Evolutionary conservation across 30 jellyfish, hydroid and myxozoan genomes (phyloP), one percentile per base, ranked within the genome.

Genomic region (Nemopilema nomurai): DNA sequence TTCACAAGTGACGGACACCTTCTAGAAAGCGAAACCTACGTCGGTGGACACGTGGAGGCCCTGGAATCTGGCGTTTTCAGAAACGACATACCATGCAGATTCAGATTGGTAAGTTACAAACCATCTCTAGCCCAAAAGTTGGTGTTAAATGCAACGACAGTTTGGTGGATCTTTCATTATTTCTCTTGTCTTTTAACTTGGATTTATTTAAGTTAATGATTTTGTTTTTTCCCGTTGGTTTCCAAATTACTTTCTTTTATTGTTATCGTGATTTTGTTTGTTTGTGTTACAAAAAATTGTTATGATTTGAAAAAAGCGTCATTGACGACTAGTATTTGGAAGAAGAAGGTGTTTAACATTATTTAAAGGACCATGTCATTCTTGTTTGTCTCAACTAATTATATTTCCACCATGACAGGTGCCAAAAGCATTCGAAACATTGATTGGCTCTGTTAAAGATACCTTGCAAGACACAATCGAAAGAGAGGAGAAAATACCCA

Each of bases 41-140:
- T 94, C 29, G 99, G 99, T 78, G 99, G 99, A 8, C 99, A 94
- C 86, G 99, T 94, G 83, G 99, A 94, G 80, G 99, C 99, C 1
- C 52, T 94, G 52, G 99, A 94, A 85, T 89, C 97, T 1, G 99
- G 99, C 77, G 97, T 94, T 32, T 94, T 94, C 49, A 51, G 99
- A 73, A 90, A 96, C 69, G 99, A 94, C 75, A 89, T 94, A n/a
- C 95, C 97, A 1, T 82, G 93, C 66, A 69, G 93, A 74, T 93
- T 93, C 69, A 80, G 97, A 68, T 71, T 93, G 97, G 98, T 93
- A 53, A 18, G 87, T 74, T 41, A 3, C 13, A 41, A 41, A 41
- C 6, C 57, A 6, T 41, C 6, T 41, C 9, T 13, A 3, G 6
- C 57, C 57, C 57, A 41, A 13, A 41, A 3, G 6, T 13, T 13